Percentiles rank a stretch among this genome's conserved stretches.
These are phyloP conservation scores for Chrysopilus asiliformis DNA, from an alignment of 2,888 invertebrate species.

Conservation along the genomic window DNA sequence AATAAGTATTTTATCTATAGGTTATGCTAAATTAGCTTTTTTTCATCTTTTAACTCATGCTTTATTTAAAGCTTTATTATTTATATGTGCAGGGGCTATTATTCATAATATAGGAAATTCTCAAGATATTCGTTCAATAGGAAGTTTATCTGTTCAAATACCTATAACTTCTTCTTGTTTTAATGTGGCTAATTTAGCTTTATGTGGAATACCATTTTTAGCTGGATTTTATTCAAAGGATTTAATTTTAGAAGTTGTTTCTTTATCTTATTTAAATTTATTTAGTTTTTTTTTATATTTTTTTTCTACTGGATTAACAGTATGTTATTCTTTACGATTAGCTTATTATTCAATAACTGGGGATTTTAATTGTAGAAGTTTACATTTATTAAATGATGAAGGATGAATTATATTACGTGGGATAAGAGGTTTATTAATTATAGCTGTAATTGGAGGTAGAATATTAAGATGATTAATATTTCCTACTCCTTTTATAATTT, in stretches of 20 bases:
- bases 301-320: slow-evolving; percentile 45
- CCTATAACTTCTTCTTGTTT: slow-evolving; percentile 43
- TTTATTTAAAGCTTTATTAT: slow-evolving; percentile 61
- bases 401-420: slow-evolving; percentile 21
- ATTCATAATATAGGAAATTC: slow-evolving; percentile 49
- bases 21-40: slow-evolving; percentile 44
- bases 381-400: slow-evolving; percentile 29
- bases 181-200: slow-evolving; percentile 44
- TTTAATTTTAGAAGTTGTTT: slow-evolving; percentile 45
- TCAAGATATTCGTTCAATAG: slow-evolving; percentile 56
- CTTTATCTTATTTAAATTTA: slow-evolving; percentile 41
- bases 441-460: slow-evolving; percentile 41
- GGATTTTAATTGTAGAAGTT: slow-evolving; percentile 37
- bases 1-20: slow-evolving; percentile 48
- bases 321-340: slow-evolving; percentile 44
- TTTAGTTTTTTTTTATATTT: slow-evolving; percentile 42
- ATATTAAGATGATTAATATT: slow-evolving; percentile 44
- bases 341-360: slow-evolving; percentile 41
- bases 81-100: slow-evolving; percentile 55
- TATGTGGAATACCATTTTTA: slow-evolving; percentile 51
- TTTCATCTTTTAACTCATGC: slow-evolving; percentile 62
- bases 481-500: slow-evolving; percentile 40
- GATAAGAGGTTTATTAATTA: slow-evolving; percentile 34
- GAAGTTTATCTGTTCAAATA: slow-evolving; percentile 37
- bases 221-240: slow-evolving; percentile 52